Evolutionary conservation across 1,140 invertebrate species (phyloP).

Genomic region (Nephila pilipes): DNA sequence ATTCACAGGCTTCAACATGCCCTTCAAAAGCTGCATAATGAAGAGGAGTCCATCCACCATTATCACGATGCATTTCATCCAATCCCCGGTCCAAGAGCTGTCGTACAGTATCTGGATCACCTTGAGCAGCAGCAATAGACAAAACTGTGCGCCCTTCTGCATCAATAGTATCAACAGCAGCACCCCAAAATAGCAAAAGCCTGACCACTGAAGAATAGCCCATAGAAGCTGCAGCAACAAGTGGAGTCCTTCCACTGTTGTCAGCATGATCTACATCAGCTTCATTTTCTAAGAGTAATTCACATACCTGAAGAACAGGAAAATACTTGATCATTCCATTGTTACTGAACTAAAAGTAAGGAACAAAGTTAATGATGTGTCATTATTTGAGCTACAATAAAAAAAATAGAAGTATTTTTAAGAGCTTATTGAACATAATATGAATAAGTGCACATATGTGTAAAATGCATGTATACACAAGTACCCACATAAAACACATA

Average conservation of each 20-base stretch:
- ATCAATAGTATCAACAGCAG: conserved; percentile 93
- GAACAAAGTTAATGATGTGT: too few relatives aligned
- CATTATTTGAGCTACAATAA: too few relatives aligned
- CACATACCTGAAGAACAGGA: conserved; percentile 84
- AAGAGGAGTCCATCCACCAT: conserved; percentile 92
- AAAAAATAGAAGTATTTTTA: too few relatives aligned
- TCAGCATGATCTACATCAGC: conserved; percentile 93
- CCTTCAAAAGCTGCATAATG: conserved; percentile 92
- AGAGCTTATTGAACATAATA: too few relatives aligned
- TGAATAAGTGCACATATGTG: too few relatives aligned
- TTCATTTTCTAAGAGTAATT: conserved; percentile 91
- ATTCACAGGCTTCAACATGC: conserved; percentile 92
- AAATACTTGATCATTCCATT: too few relatives aligned
- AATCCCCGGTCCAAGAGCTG: conserved; percentile 93
- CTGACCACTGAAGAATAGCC: conserved; percentile 91
- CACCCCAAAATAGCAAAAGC: conserved; percentile 92
- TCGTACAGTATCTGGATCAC: conserved; percentile 90
- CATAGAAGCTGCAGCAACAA: conserved; percentile 91
- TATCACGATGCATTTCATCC: conserved; percentile 92
- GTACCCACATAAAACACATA: too few relatives aligned
- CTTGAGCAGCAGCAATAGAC: conserved; percentile 92
- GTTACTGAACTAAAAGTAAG: too few relatives aligned
- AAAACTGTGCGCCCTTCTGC: conserved; percentile 92
- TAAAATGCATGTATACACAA: too few relatives aligned
- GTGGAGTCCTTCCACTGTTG: conserved; percentile 88